These are phyloP conservation scores for Metridium senile DNA, from an alignment of 92 coral and sea anemone genomes.

Conservation along the genomic window DNA sequence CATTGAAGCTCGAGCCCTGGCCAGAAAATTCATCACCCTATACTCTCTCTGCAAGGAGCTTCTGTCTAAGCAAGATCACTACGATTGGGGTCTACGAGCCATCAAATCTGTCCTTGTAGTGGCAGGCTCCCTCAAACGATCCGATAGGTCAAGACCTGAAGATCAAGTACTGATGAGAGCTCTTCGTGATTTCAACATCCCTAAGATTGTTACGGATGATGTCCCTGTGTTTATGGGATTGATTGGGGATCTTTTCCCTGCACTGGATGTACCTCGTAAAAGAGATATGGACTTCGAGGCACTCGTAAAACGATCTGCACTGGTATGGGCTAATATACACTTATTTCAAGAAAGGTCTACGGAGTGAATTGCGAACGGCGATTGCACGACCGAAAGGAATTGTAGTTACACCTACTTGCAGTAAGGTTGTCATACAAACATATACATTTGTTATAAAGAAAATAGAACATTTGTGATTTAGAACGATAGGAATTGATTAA, in stretches of 20 bases:
- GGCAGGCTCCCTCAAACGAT: constrained; percentile 97
- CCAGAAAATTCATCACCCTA: constrained; percentile 94
- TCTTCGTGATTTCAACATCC: constrained; percentile 99
- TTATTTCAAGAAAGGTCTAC: too few species aligned
- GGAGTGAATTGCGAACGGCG: too few species aligned
- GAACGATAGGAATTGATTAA: too few species aligned
- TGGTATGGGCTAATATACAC: constrained; percentile 79
- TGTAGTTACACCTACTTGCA: too few species aligned
- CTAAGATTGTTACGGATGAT: constrained; percentile 99
- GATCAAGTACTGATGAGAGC: constrained; percentile 99
- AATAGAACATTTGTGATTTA: too few species aligned
- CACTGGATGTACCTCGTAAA: constrained; percentile 98
- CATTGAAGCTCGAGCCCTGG: constrained; percentile 92
- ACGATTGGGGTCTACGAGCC: constrained; percentile 99
- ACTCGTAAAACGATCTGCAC: constrained; percentile 79
- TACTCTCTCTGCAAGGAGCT: constrained; percentile 98
- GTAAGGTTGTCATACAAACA: too few species aligned
- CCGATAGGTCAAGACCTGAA: constrained; percentile 96
- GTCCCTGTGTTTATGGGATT: constrained; percentile 99
- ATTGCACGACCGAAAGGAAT: too few species aligned
- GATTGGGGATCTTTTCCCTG: constrained; percentile 99
- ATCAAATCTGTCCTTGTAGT: constrained; percentile 98
- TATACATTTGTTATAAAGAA: too few species aligned
- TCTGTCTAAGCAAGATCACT: constrained; percentile 98
- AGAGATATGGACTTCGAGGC: constrained; percentile 99